Evolutionary conservation across 2,113 vertebrate species (phyloP), one percentile per base, ranked within the genome.

Genomic region (Tragelaphus scriptus): DNA sequence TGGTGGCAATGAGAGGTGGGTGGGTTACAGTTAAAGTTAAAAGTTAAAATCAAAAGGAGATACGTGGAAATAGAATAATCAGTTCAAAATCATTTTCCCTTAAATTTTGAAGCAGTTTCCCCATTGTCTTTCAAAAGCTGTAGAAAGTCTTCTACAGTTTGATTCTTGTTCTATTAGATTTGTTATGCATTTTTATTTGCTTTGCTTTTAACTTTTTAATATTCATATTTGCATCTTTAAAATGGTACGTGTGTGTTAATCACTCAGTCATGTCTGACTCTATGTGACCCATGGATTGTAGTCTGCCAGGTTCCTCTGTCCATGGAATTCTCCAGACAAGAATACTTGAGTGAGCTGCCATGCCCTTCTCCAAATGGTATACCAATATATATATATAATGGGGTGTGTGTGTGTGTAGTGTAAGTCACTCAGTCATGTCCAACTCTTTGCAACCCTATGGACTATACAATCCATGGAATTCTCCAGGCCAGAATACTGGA

Each of bases 211-310:
- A 10, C 1, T 77, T n/a, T 47, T 17, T 36, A 58, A 71, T 92
- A 58, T 56, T 56, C 58, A 80, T 13, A 26, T 49, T 80, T 91
- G 56, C 7, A 28, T 80, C 6, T 61, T 91, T 91, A 36, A 75
- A 75, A 75, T 75, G 11, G 21, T 44, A 21, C 2, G 0, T 71
- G n/a, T 71, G 17, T 71, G 65, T 71, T 36, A 36, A 17, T 71
- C 17, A 71, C n/a, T 71, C 17, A 71, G n/a, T 36, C n/a, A 36
- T 21, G 65, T 71, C n/a, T 0, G 0, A 71, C 9, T 36, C n/a
- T 71, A 12, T 36, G 65, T 0, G 4, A 68, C 32, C 8, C 65
- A 68, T 71, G n/a, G 17, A 21, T 71, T 71, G 4, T 71, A 71
- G 17, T 71, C 65, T 71, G 65, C n/a, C 65, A 71, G 65, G 65